A percentile compares a stretch with the other conserved stretches of the same genome.
Conservation (phyloP, 2,888 invertebrate species). For the Phrixothrix hirtus region DNA sequence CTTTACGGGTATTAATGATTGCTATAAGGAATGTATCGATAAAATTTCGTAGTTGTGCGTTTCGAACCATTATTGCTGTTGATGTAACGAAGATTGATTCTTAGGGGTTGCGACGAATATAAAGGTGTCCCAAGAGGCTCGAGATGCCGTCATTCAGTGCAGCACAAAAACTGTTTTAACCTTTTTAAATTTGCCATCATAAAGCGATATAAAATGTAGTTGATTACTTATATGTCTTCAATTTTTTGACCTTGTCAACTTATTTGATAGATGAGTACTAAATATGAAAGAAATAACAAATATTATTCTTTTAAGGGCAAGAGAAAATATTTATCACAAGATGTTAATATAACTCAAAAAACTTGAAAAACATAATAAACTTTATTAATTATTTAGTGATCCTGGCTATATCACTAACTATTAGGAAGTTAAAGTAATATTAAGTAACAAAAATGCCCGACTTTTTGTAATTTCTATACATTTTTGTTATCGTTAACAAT, state of each 20-base stretch:
- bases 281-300: neutral
- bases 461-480: too few species aligned
- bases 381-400: too few species aligned
- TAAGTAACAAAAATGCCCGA: too few species aligned
- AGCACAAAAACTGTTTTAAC: neutral
- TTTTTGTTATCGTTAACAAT: too few species aligned
- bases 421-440: too few species aligned
- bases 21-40: neutral
- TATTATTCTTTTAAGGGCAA: too few species aligned
- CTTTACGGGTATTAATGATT: neutral
- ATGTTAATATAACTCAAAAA: too few species aligned
- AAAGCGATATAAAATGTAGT: neutral
- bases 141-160: neutral
- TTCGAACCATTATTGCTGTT: neutral
- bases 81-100: neutral
- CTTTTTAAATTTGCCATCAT: neutral
- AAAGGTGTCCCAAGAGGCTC: neutral
- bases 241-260: neutral
- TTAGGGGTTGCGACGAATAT: neutral
- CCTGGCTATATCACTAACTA: too few species aligned
- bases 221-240: neutral
- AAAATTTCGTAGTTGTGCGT: neutral
- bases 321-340: too few species aligned
- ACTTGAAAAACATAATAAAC: too few species aligned
- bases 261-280: neutral